Evolutionary conservation across 2,797 vertebrate species (phyloP), one percentile per base, ranked within the genome.

Genomic region (Carapus acus): DNA sequence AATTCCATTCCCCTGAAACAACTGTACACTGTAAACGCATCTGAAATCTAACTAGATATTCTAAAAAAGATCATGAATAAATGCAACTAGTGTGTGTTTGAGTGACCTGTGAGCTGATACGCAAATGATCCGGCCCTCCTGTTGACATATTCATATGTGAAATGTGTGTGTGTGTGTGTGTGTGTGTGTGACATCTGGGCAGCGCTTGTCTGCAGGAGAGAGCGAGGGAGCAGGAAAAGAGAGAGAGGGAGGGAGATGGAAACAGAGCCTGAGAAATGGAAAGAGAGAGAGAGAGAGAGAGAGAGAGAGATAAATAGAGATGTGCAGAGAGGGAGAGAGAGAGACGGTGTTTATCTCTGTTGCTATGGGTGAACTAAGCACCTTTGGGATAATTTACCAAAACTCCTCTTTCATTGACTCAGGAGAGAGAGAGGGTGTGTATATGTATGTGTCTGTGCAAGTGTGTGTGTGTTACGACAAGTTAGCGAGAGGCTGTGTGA

Each of bases 1-100:
- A 83, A 89, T 90, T 88, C 86, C 89, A 73, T 80, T 89, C 84
- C 80, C 57, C 73, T 89, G 86, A 90, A 86, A 83, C 88, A 87
- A 83, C 76, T 60, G 12, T 66, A 64, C 74, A 68, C 78, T 78
- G 76, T 43, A 74, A 46, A 53, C 24, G 52, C 3, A 42, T 63
- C 69, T 68, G 57, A 70, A 71, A 69, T 76, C 58, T 36, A 20
- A 34, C 60, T 69, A 56, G 65, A 76, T 64, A 73, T 41, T 51
- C 23, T 52, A 63, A 73, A 70, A 13, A 19, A 44, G 54, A 57
- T n/a, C n/a, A n/a, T n/a, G n/a, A n/a, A n/a, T n/a, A n/a, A n/a
- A n/a, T n/a, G n/a, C n/a, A n/a, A n/a, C 48, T 21, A 73, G 1
- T 49, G 37, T 39, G 14, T 38, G 21, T 55, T 22, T 51, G 37